These are phyloP conservation scores for Leptatherina wallacei DNA, from an alignment of 2,797 vertebrate species.

Conservation along the genomic window DNA sequence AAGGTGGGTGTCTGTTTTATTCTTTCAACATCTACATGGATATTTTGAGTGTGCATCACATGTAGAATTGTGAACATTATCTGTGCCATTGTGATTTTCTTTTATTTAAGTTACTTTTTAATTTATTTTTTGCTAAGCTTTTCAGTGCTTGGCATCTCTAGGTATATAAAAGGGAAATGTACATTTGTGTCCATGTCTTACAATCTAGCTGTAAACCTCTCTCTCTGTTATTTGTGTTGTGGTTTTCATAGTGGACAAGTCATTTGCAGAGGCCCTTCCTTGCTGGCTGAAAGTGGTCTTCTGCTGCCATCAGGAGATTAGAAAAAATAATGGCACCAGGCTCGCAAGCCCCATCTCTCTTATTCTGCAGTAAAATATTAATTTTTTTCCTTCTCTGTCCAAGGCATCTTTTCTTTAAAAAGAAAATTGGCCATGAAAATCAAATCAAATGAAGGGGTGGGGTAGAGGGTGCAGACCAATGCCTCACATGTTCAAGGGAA, in stretches of 20 bases:
- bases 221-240: slow-evolving; percentile 99
- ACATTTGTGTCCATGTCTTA: slow-evolving; percentile 81
- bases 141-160: slow-evolving; percentile 63
- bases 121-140: slow-evolving; percentile 54
- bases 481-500: slow-evolving; percentile 33
- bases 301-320: slow-evolving; percentile 97
- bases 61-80: slow-evolving; percentile 53
- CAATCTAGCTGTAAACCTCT: slow-evolving; percentile 91
- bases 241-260: slow-evolving; percentile 99
- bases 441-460: slow-evolving; percentile 30
- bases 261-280: slow-evolving; percentile 98
- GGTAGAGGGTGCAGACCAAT: slow-evolving; percentile 39
- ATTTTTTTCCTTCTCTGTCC: slow-evolving; percentile 88
- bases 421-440: slow-evolving; percentile 34
- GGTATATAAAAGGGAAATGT: slow-evolving; percentile 71
- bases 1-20: slow-evolving; percentile 92
- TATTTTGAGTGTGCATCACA: slow-evolving; percentile 44
- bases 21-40: slow-evolving; percentile 16
- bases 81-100: slow-evolving; percentile 52
- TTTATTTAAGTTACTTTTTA: slow-evolving; percentile 9
- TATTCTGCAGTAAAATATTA: slow-evolving; percentile 94
- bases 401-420: slow-evolving; percentile 82
- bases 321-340: slow-evolving; percentile 96
- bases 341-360: slow-evolving; percentile 91
- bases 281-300: slow-evolving; percentile 98